phyloP scores from a whole-genome alignment of 2,113 vertebrate species.

The Natator depressus region DNA sequence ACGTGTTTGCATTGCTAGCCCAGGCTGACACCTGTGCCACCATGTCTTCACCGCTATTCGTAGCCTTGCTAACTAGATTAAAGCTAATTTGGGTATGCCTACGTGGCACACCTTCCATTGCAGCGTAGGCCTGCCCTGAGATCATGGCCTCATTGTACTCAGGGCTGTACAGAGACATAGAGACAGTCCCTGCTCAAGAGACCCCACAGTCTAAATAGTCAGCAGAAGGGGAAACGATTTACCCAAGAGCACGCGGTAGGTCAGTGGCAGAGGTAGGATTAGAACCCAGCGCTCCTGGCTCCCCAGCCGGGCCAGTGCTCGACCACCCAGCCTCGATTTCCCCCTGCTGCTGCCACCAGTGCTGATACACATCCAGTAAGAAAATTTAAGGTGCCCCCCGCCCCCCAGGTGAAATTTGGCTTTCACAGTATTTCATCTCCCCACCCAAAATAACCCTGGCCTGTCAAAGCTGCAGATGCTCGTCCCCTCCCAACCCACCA shows the following conservation, averaged over 20 bases:
- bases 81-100: no score
- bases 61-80: not conserved
- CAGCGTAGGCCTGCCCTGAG: not conserved
- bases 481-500: not conserved
- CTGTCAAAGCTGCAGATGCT: not conserved
- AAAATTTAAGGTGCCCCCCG: not conserved
- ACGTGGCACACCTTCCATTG: not conserved
- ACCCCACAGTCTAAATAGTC: not conserved
- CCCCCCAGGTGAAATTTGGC: not conserved
- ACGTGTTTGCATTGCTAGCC: not conserved
- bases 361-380: not conserved
- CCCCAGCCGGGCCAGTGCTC: not conserved
- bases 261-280: not conserved
- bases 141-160: not conserved
- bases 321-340: not conserved
- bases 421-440: not conserved
- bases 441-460: not conserved
- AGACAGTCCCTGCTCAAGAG: not conserved
- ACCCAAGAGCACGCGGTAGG: not conserved
- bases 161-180: not conserved
- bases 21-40: not conserved
- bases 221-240: not conserved
- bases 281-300: not conserved
- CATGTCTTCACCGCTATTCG: not conserved
- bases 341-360: not conserved